These are phyloP conservation scores for Euphysa ruthae DNA, from an alignment of 30 jellyfish, hydroid and myxozoan genomes.

Conservation along the genomic window DNA sequence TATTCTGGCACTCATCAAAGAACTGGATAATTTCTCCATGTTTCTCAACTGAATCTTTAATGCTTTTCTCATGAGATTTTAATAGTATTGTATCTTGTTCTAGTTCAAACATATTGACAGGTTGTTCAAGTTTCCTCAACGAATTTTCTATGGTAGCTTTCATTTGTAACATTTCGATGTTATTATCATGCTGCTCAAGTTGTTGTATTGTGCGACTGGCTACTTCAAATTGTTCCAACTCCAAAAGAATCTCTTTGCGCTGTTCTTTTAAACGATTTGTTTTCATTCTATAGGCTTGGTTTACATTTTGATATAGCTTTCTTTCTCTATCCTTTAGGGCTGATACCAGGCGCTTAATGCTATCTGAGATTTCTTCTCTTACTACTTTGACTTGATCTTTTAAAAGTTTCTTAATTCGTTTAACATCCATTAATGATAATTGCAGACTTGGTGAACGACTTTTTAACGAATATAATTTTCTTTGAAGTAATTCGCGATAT, in stretches of 20 bases:
- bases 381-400: conserved; percentile 56
- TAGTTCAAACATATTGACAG: neutral
- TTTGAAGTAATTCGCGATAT: conserved; percentile 30
- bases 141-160: conserved; percentile 49
- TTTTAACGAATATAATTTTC: conserved; percentile 30
- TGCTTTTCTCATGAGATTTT: conserved; percentile 34
- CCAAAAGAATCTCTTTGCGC: conserved; percentile 20
- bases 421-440: conserved; percentile 37
- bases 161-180: conserved; percentile 90
- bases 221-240: conserved; percentile 28
- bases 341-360: conserved; percentile 48
- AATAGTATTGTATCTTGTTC: conserved; percentile 65
- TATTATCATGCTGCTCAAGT: conserved; percentile 53
- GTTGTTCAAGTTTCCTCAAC: conserved; percentile 41
- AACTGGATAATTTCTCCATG: conserved; percentile 47
- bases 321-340: conserved; percentile 47
- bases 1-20: neutral
- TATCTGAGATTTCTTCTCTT: conserved; percentile 35
- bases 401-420: conserved; percentile 39
- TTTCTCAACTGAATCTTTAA: conserved; percentile 36
- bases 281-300: conserved; percentile 31
- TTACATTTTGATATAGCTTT: conserved; percentile 38
- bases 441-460: conserved; percentile 31
- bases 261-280: conserved; percentile 33
- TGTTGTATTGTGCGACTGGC: conserved; percentile 22